These are phyloP conservation scores for Aurelia sp. DNA, from an alignment of 30 jellyfish, hydroid and myxozoan species.

Conservation along the genomic window DNA sequence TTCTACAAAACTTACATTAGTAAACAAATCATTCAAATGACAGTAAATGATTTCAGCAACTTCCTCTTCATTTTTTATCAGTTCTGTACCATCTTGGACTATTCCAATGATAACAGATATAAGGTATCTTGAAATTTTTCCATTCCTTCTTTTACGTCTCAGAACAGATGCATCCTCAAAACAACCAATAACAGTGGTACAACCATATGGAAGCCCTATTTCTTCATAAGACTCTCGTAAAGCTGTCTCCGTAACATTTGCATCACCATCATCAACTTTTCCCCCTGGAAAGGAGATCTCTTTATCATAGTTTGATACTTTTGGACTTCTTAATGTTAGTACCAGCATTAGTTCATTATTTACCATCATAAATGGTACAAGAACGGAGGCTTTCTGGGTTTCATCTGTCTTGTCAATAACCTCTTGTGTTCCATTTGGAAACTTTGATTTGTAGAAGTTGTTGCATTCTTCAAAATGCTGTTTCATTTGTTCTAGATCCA, in stretches of 20 bases:
- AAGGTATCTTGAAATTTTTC: neutral
- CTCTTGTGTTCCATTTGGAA: neutral
- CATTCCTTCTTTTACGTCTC: neutral
- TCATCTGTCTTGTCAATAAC: too few species aligned
- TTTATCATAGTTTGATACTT: neutral
- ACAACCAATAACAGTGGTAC: conserved; percentile 28
- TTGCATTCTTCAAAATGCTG: neutral
- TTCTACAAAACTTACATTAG: neutral
- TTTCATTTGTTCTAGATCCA: neutral
- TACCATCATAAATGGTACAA: conserved; percentile 28
- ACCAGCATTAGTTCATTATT: conserved; percentile 16
- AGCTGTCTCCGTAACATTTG: conserved; percentile 34
- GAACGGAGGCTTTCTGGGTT: conserved; percentile 39
- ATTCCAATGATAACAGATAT: conserved; percentile 40
- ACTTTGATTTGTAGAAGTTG: neutral
- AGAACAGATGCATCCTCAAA: conserved; percentile 1
- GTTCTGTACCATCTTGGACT: neutral
- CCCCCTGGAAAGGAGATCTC: conserved; percentile 74
- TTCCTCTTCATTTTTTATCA: conserved; percentile 9
- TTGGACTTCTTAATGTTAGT: conserved; percentile 33
- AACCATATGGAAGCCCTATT: conserved; percentile 26
- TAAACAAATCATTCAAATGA: neutral
- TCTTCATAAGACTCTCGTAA: conserved; percentile 57
- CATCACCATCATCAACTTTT: conserved; percentile 28
- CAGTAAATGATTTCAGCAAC: conserved; percentile 25